Conservation (phyloP, 1,140 invertebrate genomes). For the Solen grandis region DNA sequence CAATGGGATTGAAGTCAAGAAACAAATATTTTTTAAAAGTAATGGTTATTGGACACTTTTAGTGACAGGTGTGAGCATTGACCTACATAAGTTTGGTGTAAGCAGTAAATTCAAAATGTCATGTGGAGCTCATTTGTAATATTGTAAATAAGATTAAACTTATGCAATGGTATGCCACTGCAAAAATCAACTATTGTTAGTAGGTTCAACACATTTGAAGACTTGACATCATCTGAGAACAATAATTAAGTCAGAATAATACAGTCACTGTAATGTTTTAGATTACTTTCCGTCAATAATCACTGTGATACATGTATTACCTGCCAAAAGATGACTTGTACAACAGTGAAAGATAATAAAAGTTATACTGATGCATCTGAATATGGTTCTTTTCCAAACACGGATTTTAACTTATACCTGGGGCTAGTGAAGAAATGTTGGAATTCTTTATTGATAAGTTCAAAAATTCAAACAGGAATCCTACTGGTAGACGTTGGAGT, state of each 20-base stretch:
- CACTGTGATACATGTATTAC: neutral
- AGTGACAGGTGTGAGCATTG: neutral
- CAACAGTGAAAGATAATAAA: neutral
- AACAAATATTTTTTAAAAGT: neutral
- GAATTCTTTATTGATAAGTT: neutral
- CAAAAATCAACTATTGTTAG: neutral
- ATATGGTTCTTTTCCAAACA: too few relatives aligned
- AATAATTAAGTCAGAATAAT: too few relatives aligned
- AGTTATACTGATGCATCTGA: neutral
- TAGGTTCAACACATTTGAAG: too few relatives aligned
- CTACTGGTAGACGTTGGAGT: slow-evolving; percentile 36
- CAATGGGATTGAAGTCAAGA: neutral
- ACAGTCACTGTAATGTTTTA: neutral
- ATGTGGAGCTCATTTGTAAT: neutral
- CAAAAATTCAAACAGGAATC: too few relatives aligned
- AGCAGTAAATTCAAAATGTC: neutral
- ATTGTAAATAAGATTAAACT: neutral
- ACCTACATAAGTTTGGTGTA: neutral
- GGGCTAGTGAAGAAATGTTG: neutral
- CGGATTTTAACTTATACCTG: slow-evolving; percentile 11
- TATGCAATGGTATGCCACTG: neutral
- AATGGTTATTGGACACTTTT: neutral
- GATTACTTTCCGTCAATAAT: neutral
- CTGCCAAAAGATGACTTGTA: slow-evolving; percentile 8
- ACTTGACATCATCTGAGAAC: too few relatives aligned